Percentiles rank a stretch among this genome's conserved stretches.
Conservation (phyloP, 2,113 vertebrate genomes). For the Xiphorhynchus elegans region DNA sequence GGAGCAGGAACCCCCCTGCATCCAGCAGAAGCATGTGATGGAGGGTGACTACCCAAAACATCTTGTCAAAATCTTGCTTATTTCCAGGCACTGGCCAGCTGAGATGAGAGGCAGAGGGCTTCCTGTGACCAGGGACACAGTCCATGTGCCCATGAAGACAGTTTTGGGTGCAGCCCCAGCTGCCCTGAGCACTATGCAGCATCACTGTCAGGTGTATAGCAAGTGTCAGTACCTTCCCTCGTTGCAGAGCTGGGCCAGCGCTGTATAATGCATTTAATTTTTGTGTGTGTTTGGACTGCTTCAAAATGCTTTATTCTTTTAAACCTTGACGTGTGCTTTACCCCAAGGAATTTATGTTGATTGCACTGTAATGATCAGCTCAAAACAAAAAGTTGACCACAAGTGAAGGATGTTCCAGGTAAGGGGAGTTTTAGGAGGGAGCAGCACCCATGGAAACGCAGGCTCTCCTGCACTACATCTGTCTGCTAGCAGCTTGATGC, state of each 20-base stretch:
- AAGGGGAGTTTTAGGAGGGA: not conserved
- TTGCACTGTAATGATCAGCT: not conserved
- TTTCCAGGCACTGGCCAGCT: not conserved
- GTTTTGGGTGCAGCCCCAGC: not conserved
- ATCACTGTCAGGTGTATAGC: not conserved
- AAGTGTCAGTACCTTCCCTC: not conserved
- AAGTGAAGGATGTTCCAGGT: not conserved
- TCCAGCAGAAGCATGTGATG: not conserved
- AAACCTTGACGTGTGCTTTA: not conserved
- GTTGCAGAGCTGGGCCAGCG: not conserved
- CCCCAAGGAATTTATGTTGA: not conserved
- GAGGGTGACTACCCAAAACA: fast-evolving
- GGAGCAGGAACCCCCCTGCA: not conserved
- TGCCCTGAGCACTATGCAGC: not conserved
- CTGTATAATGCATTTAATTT: not conserved
- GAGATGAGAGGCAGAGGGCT: not conserved
- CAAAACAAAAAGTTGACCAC: not conserved
- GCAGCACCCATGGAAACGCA: not conserved
- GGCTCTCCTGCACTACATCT: not conserved
- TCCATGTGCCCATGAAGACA: not conserved
- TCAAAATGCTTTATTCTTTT: not conserved
- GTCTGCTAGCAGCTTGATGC: not conserved
- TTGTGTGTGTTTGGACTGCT: not conserved
- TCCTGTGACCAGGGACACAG: not conserved
- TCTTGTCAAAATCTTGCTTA: not conserved